Base-by-base conservation (phyloP, 2,113 vertebrate genomes). In the Sakesphorus luctuosus region DNA sequence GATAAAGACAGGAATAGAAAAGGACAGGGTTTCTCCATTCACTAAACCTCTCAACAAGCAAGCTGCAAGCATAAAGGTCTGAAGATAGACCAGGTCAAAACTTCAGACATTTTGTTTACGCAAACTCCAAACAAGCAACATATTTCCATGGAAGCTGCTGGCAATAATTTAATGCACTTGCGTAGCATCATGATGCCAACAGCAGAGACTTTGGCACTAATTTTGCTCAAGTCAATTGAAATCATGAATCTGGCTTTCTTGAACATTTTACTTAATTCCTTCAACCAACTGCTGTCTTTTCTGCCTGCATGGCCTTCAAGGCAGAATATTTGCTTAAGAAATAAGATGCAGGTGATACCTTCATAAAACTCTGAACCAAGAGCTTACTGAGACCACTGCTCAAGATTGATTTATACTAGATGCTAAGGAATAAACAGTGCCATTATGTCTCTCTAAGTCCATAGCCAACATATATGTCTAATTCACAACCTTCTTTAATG, bases 401-500 rank as follows among this genome's bases (percentile, higher is more conserved):
- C 26, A 49, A 68, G 49, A 63, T 8, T 36, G 19, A 52, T 65
- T 81, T 63, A 62, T 33, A 87, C 36, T 68, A 69, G 17, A 84
- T 33, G 18, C n/a, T 76, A 36, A 28, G 23, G 21, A 93, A 95
- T 35, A 81, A 75, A 63, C 24, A 86, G 59, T 7, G 11, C 20
- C 33, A 52, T 25, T 49, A 47, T 28, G 11, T 36, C 65, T 78
- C 38, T 18, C 19, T 79, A 63, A 55, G 36, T 23, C 68, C 59
- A 47, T 0, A 84, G 80, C 13, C 3, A 89, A 68, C 6, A 23
- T 0, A 0, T 15, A 20, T 3, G 4, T 52, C 74, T 46, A 49
- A 11, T 36, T 72, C 46, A 53, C 14, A 61, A 59, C 53, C 35
- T 43, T 77, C 18, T 77, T 47, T 17, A 67, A 52, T 5, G n/a